Conservation (phyloP, 2,888 invertebrate genomes). For the Chloroclysta siterata region DNA sequence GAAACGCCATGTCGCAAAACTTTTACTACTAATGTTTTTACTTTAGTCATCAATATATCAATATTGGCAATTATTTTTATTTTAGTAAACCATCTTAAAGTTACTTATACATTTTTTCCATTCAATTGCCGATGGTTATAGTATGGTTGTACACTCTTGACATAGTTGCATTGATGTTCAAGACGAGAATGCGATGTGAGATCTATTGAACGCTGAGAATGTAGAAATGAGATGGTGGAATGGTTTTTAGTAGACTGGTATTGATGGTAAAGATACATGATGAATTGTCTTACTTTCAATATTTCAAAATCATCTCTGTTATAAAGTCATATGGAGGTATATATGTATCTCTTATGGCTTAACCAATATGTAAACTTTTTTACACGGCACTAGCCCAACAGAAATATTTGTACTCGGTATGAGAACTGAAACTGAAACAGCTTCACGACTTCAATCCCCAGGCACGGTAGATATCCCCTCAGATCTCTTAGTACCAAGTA, state of each 20-base stretch:
- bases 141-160: constrained; percentile 25
- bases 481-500: too few species aligned
- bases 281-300: not conserved
- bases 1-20: too few species aligned
- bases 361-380: too few species aligned
- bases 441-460: too few species aligned
- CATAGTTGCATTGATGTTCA: constrained; percentile 30
- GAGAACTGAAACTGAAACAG: too few species aligned
- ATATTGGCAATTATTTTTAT: not conserved
- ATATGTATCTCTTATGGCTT: too few species aligned
- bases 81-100: constrained; percentile 14
- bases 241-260: constrained; percentile 12
- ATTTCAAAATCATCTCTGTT: not conserved
- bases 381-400: too few species aligned
- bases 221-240: constrained; percentile 25
- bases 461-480: too few species aligned
- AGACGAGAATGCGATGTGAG: constrained; percentile 30
- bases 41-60: too few species aligned
- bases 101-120: constrained; percentile 13
- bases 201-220: constrained; percentile 25
- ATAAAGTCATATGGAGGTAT: too few species aligned
- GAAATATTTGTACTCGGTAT: too few species aligned
- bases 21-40: too few species aligned
- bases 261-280: constrained; percentile 9
- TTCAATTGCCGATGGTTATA: constrained; percentile 8